Percentiles rank a stretch among this genome's conserved stretches.
Evolutionary conservation across 2,113 vertebrate genomes (phyloP).

Genomic region (Megalops atlanticus): DNA sequence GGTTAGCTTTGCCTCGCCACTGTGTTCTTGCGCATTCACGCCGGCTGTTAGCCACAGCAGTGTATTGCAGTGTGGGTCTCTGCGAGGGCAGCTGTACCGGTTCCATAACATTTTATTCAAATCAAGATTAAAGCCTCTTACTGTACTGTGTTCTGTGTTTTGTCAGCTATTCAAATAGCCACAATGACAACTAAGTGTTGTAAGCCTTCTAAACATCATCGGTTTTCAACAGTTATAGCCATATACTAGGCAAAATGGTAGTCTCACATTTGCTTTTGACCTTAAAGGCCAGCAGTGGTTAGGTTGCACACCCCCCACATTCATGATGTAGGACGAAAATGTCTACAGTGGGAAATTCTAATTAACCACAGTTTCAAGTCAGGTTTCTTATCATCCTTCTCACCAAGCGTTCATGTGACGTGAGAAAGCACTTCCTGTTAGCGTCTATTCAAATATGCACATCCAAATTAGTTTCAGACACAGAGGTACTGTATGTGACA

Average conservation of each 20-base stretch:
- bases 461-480: not conserved
- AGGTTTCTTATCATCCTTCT: not conserved
- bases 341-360: slow-evolving; percentile 9
- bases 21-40: too few species aligned
- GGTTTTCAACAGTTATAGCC: too few species aligned
- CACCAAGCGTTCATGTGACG: not conserved
- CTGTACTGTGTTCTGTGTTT: not conserved
- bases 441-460: not conserved
- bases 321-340: not conserved
- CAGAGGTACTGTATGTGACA: not conserved
- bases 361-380: slow-evolving; percentile 6
- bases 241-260: too few species aligned
- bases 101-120: not conserved
- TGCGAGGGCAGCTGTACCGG: not conserved
- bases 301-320: not conserved
- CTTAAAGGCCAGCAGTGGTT: not conserved
- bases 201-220: too few species aligned
- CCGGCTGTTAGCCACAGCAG: too few species aligned
- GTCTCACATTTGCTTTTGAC: too few species aligned
- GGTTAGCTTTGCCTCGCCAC: too few species aligned
- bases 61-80: too few species aligned
- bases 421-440: not conserved
- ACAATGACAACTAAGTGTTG: not conserved
- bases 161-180: not conserved
- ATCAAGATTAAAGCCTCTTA: not conserved